phyloP scores from a whole-genome alignment of 1,140 invertebrate species.

The Oscheius sp. region DNA sequence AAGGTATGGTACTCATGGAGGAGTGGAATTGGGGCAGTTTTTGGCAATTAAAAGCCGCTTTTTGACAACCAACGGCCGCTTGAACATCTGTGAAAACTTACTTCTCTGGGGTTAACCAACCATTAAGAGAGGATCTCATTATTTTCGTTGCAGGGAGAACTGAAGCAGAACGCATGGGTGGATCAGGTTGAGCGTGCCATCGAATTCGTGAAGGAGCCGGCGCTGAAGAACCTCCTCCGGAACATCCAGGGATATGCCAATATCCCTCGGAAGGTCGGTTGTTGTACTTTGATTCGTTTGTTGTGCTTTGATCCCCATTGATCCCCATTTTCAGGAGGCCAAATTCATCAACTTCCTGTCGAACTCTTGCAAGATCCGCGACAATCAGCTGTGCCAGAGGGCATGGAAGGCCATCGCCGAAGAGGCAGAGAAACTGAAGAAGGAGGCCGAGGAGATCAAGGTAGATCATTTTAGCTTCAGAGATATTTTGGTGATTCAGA shows the following conservation, averaged over 20 bases:
- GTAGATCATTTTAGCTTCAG: too few relatives aligned
- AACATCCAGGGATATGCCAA: conserved; percentile 75
- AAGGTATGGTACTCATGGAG: conserved; percentile 41
- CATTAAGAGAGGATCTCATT: background rate
- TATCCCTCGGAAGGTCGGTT: conserved; percentile 75
- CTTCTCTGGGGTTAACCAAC: background rate
- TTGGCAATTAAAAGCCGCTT: too few relatives aligned
- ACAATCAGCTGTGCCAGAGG: conserved; percentile 40
- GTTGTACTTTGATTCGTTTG: background rate
- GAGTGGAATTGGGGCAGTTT: background rate
- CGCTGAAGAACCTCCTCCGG: conserved; percentile 70
- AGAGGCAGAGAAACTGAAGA: conserved; percentile 39
- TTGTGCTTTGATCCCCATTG: background rate
- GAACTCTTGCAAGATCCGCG: conserved; percentile 60
- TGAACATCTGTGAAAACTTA: background rate
- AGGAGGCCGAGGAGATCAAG: too few relatives aligned
- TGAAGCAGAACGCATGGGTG: conserved; percentile 84
- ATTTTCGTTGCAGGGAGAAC: conserved; percentile 76
- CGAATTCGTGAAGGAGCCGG: conserved; percentile 67
- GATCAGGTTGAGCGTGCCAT: conserved; percentile 76
- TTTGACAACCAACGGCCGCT: too few relatives aligned
- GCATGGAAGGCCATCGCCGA: conserved; percentile 50
- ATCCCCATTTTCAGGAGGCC: conserved; percentile 63
- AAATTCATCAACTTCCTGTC: conserved; percentile 74
- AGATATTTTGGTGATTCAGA: too few relatives aligned